These are phyloP conservation scores for Bacillus rossius DNA, from an alignment of 1,140 invertebrate genomes.

Conservation along the genomic window DNA sequence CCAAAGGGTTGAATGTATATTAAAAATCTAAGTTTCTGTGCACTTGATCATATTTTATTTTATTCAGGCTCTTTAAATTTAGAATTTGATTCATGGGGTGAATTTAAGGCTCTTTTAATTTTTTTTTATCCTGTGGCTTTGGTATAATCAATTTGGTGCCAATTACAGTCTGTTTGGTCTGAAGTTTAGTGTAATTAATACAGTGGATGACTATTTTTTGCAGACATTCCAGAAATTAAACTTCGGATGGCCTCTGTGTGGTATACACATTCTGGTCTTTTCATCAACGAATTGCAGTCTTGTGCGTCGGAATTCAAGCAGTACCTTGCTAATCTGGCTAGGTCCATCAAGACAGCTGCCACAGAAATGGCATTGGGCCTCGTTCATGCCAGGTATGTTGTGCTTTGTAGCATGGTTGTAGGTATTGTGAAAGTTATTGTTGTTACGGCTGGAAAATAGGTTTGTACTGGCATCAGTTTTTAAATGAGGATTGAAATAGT, in stretches of 20 bases:
- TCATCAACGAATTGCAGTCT: conserved; percentile 78
- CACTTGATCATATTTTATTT: too few species aligned
- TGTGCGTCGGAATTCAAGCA: conserved; percentile 72
- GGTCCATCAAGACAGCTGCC: conserved; percentile 81
- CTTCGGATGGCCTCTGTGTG: conserved; percentile 87
- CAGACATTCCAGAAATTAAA: conserved; percentile 36
- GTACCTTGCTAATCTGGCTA: conserved; percentile 65
- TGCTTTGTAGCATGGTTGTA: not conserved
- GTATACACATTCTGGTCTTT: conserved; percentile 85
- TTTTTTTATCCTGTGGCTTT: too few species aligned
- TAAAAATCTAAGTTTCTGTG: too few species aligned
- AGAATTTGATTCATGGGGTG: too few species aligned
- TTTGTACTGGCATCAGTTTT: not conserved
- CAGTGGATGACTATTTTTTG: not conserved
- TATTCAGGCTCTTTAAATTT: too few species aligned
- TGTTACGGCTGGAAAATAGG: not conserved
- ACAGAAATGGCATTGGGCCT: conserved; percentile 91
- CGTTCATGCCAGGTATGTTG: conserved; percentile 58
- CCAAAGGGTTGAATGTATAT: too few species aligned
- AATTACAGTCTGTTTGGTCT: too few species aligned
- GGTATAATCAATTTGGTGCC: too few species aligned
- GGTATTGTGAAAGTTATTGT: not conserved
- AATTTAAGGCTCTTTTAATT: too few species aligned
- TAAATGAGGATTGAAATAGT: not conserved
- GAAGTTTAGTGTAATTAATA: not conserved